These are phyloP conservation scores for Drosophila nigritarsus DNA, from an alignment of 2,888 invertebrate genomes.

Conservation along the genomic window DNA sequence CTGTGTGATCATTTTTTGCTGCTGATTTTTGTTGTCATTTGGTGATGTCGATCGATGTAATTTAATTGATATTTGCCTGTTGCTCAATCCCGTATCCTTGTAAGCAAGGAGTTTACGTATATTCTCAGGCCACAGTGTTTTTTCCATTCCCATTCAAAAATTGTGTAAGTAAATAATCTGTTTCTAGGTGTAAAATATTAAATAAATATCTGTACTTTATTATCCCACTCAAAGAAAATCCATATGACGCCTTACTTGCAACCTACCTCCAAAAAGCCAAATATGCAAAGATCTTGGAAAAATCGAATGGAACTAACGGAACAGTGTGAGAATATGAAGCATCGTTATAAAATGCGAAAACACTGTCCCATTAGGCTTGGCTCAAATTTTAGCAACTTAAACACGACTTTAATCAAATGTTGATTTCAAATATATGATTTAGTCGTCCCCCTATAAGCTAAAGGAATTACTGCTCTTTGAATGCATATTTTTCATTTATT, in stretches of 20 bases:
- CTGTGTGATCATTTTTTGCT: not conserved
- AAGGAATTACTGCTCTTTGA: not conserved
- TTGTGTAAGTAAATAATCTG: not conserved
- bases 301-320: not conserved
- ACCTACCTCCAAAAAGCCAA: not conserved
- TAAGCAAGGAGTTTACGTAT: not conserved
- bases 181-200: not conserved
- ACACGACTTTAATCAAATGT: not conserved
- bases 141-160: not conserved
- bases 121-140: not conserved
- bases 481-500: not conserved
- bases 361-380: too few relatives aligned
- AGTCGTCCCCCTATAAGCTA: not conserved
- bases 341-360: not conserved
- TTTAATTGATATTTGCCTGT: not conserved
- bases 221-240: not conserved
- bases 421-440: not conserved
- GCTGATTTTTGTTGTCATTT: not conserved
- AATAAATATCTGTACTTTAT: not conserved
- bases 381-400: not conserved
- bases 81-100: not conserved
- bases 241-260: not conserved
- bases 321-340: not conserved
- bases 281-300: not conserved
- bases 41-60: not conserved